Percentiles rank a stretch among this genome's conserved stretches.
phyloP scores from a whole-genome alignment of 2,113 vertebrate species.

The Brachypteracias leptosomus region DNA sequence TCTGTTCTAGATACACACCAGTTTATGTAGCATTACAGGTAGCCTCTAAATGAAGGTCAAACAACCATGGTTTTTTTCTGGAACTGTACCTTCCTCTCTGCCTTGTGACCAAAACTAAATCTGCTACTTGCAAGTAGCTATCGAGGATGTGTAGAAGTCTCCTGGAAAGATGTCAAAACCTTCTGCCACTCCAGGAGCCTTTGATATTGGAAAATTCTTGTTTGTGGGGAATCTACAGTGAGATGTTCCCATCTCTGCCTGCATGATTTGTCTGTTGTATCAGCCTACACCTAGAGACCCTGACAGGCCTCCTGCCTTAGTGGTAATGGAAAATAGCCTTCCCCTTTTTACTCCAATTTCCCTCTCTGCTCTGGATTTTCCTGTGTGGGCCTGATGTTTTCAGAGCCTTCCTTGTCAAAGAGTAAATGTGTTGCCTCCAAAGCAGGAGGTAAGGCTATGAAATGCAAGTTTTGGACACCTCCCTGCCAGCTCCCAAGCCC shows the following conservation, averaged over 20 bases:
- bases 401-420: background rate
- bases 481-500: background rate
- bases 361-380: background rate
- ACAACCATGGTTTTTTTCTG: background rate
- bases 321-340: background rate
- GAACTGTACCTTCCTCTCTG: background rate
- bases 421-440: background rate
- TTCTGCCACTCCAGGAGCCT: background rate
- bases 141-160: background rate
- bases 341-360: background rate
- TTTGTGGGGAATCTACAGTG: background rate
- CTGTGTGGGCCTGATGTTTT: background rate
- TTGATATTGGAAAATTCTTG: background rate
- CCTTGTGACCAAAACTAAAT: background rate
- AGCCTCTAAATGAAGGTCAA: background rate
- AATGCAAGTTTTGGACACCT: background rate
- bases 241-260: background rate
- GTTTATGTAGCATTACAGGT: background rate
- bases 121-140: background rate
- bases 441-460: background rate
- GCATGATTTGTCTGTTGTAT: background rate
- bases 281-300: background rate
- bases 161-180: background rate
- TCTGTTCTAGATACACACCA: background rate
- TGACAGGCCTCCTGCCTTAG: background rate